Evolutionary conservation across 2,888 invertebrate species (phyloP), one percentile per base, ranked within the genome.

Genomic region (Cantharis lateralis): DNA sequence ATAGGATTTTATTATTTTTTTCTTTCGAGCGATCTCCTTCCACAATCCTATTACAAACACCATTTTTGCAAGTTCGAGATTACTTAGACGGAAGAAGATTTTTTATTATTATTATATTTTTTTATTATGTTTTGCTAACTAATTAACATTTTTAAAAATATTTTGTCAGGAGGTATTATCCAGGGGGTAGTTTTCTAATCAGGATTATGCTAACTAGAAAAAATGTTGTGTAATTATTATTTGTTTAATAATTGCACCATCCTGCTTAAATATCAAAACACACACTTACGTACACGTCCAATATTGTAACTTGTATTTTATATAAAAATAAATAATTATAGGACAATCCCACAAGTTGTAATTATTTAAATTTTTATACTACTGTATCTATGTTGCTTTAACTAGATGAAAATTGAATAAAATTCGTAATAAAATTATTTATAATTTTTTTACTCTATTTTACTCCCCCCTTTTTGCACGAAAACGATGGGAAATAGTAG

Each of bases 351-450:
- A 82, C 81, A 81, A 82, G 84, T 82, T 84, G 48, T 48, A 48
- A 48, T 84, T 83, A 84, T 84, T 81, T 82, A 82, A 84, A 84
- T 84, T 85, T 85, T 85, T 84, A 84, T 85, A 85, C 84, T 84
- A 48, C 48, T n/a, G 81, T 84, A 16, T 63, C 63, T 63, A 84
- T 79, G 82, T 83, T 83, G 84, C 85, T 85, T 85, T 84, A 82
- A 83, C 78, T 84, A 85, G 83, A 84, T 81, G 81, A 84, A 81
- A 64, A 78, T 28, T 77, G 78, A 81, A 81, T 79, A 81, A 79
- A 79, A 20, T 66, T 66, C 20, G 18, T 66, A 66, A n/a, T n/a
- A 77, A 77, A 69, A 69, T 69, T 28, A 28, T 28, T 13, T 32
- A 32, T 69, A 15, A 26, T 69, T 28, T n/a, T 68, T 69, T 69